Evolutionary conservation across 2,113 vertebrate species (phyloP), one percentile per base, ranked within the genome.

Genomic region (Typhlomys cinereus): DNA sequence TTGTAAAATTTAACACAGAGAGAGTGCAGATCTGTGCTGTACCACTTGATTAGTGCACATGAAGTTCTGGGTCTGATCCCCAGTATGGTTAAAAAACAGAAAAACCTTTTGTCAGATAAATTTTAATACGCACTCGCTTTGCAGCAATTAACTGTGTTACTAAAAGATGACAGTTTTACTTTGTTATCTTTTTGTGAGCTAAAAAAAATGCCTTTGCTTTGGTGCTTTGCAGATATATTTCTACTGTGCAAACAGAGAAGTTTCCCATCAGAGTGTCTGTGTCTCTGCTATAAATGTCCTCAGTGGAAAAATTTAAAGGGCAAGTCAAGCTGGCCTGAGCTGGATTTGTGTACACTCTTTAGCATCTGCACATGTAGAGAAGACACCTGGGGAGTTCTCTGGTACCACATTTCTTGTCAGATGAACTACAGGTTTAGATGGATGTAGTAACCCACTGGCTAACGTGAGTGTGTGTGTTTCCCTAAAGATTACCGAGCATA

Each of bases 231-330:
- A 95, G 88, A 46, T 69, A 75, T 0, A 41, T 85, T 94, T 94
- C 62, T 41, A 91, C 92, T 83, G 34, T 93, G 69, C 67, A 93
- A 78, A 83, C 27, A 75, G 54, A 97, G 34, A 87, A 96, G 69
- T 70, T 96, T 54, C 84, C 92, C 91, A 91, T 67, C 50, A 70
- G 69, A 79, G 50, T 85, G 12, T 88, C 92, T 46, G 74, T 5
- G 2, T 66, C 75, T 80, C 48, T 95, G 76, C 84, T 88, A 18
- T 29, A 92, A 89, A 85, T 85, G 54, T 79, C 67, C 87, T 54
- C 50, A 88, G 3, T 89, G 78, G 93, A 94, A 91, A 96, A 61
- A 74, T 93, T 96, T 50, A 50, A 86, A 94, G 81, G 46, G 34
- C 25, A 81, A 96, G 69, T 57, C 73, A 91, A 67, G 46, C 15